Evolutionary conservation across 2,797 vertebrate genomes (phyloP).

Genomic region (Lacerta bilineata): DNA sequence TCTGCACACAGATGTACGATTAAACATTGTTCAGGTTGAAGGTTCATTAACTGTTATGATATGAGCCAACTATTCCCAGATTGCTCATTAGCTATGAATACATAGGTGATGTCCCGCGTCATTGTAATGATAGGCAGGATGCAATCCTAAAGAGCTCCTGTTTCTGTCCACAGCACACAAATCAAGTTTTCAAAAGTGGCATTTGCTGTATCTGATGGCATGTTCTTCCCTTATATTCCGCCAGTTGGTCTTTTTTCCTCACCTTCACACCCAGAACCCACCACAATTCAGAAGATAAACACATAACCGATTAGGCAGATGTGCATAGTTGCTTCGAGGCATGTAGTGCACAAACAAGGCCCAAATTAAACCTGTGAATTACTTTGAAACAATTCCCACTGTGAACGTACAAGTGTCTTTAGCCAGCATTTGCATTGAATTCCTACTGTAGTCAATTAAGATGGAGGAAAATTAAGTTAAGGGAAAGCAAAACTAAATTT

Average conservation of each 20-base stretch:
- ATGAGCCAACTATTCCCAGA: neutral
- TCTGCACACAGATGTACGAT: neutral
- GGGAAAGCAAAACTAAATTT: conserved; percentile 15
- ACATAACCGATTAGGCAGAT: neutral
- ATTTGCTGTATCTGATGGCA: neutral
- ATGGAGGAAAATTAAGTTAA: conserved; percentile 9
- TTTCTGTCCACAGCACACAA: neutral
- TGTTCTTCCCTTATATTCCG: neutral
- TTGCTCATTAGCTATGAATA: neutral
- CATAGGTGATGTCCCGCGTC: neutral
- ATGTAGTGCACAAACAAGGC: neutral
- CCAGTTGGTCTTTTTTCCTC: neutral
- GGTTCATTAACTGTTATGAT: neutral
- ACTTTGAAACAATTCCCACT: neutral
- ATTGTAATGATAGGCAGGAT: neutral
- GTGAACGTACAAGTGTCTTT: neutral
- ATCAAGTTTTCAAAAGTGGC: neutral
- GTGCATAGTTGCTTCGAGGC: neutral
- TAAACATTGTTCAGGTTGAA: neutral
- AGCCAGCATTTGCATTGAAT: neutral
- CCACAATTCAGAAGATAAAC: neutral
- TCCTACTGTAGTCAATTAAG: conserved; percentile 39
- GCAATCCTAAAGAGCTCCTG: neutral
- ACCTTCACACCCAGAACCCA: neutral
- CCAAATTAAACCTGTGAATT: conserved; percentile 2